Conservation (phyloP, 1,140 invertebrate genomes). For the Nilaparvata lugens region DNA sequence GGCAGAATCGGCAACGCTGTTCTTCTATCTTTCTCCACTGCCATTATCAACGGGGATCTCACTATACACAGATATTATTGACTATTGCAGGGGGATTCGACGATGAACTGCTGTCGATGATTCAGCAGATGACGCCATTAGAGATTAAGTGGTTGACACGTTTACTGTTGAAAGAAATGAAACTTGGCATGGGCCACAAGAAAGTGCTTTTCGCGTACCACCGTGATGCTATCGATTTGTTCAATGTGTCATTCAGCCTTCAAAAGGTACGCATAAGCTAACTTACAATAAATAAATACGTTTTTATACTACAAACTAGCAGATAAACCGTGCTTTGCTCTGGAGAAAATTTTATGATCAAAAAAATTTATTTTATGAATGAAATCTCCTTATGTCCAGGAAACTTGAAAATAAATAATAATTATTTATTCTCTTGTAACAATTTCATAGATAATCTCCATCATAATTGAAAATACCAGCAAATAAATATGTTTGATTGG, state of each 20-base stretch:
- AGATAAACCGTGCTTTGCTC: too few relatives aligned
- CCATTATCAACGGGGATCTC: too few relatives aligned
- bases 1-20: too few relatives aligned
- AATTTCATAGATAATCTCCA: too few relatives aligned
- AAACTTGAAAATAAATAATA: neutral
- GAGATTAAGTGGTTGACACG: slow-evolving; percentile 86
- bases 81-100: slow-evolving; percentile 35
- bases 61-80: too few relatives aligned
- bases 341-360: neutral
- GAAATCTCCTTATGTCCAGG: too few relatives aligned
- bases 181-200: slow-evolving; percentile 57
- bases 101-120: slow-evolving; percentile 42
- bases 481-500: too few relatives aligned
- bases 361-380: neutral
- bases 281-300: too few relatives aligned
- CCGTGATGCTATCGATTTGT: slow-evolving; percentile 68
- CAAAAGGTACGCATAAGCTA: slow-evolving; percentile 42
- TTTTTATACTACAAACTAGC: too few relatives aligned
- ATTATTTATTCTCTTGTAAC: neutral
- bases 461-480: too few relatives aligned
- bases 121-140: slow-evolving; percentile 49
- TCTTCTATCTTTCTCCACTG: too few relatives aligned
- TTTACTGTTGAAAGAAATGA: slow-evolving; percentile 76
- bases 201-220: slow-evolving; percentile 64
- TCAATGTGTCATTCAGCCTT: slow-evolving; percentile 59